Evolutionary conservation across 2,113 vertebrate species (phyloP).

Genomic region (Fregata magnificens): DNA sequence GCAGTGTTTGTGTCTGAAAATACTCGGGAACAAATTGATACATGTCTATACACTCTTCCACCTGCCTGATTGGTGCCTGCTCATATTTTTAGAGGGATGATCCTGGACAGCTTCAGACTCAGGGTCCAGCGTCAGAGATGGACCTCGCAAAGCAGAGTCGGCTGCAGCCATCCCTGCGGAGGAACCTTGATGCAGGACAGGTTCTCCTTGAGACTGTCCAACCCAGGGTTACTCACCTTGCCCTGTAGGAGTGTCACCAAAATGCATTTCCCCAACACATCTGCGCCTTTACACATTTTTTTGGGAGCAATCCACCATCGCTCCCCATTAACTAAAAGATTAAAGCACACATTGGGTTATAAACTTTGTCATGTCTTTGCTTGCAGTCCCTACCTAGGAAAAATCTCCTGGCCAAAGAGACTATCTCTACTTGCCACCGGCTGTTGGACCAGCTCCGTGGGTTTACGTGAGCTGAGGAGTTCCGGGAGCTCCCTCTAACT

Average conservation of each 20-base stretch:
- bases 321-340: not conserved
- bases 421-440: not conserved
- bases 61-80: not conserved
- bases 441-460: not conserved
- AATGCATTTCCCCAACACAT: not conserved
- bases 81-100: not conserved
- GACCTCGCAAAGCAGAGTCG: not conserved
- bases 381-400: not conserved
- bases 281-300: not conserved
- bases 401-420: not conserved
- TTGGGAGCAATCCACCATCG: not conserved
- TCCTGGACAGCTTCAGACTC: not conserved
- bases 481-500: not conserved
- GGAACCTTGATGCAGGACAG: not conserved
- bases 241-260: not conserved
- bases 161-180: not conserved
- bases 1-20: conserved; percentile 6
- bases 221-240: not conserved
- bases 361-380: not conserved
- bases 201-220: not conserved
- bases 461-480: not conserved
- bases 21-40: not conserved
- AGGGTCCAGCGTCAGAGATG: not conserved
- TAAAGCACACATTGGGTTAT: not conserved
- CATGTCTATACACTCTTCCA: not conserved